Percentiles rank a stretch among this genome's conserved stretches.
Evolutionary conservation across 2,113 vertebrate genomes (phyloP).

Genomic region (Butastur rufipennis): DNA sequence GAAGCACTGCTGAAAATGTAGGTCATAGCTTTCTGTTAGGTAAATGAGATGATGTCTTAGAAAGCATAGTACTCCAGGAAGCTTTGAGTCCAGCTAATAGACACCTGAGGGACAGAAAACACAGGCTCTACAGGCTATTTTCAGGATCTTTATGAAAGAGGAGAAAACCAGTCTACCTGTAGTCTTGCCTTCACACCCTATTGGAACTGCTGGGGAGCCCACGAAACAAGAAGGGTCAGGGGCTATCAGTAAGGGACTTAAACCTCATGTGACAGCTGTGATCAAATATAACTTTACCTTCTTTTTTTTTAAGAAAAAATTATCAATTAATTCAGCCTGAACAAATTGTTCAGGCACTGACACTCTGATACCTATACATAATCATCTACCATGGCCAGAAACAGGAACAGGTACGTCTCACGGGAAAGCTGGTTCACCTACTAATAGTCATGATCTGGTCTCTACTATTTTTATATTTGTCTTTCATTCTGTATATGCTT

Average conservation of each 20-base stretch:
- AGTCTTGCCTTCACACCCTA: neutral
- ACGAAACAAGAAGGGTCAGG: neutral
- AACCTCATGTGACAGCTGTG: neutral
- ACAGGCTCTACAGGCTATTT: neutral
- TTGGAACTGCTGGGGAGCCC: neutral
- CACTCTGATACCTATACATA: neutral
- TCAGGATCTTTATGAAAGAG: neutral
- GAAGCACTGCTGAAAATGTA: neutral
- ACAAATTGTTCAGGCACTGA: neutral
- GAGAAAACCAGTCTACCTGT: neutral
- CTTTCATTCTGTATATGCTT: neutral
- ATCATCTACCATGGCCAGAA: accelerated
- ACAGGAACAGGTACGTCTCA: neutral
- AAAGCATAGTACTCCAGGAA: neutral
- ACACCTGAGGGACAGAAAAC: neutral
- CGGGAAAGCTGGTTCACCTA: neutral
- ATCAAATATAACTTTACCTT: neutral
- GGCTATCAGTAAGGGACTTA: accelerated
- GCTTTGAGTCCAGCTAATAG: neutral
- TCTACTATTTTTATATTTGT: neutral
- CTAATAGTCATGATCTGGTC: neutral
- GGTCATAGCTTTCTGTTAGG: neutral
- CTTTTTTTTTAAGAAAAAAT: neutral
- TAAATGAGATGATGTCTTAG: neutral
- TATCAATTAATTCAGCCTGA: neutral